Evolutionary conservation across 1,140 invertebrate species (phyloP).

Genomic region (Wasmannia auropunctata): DNA sequence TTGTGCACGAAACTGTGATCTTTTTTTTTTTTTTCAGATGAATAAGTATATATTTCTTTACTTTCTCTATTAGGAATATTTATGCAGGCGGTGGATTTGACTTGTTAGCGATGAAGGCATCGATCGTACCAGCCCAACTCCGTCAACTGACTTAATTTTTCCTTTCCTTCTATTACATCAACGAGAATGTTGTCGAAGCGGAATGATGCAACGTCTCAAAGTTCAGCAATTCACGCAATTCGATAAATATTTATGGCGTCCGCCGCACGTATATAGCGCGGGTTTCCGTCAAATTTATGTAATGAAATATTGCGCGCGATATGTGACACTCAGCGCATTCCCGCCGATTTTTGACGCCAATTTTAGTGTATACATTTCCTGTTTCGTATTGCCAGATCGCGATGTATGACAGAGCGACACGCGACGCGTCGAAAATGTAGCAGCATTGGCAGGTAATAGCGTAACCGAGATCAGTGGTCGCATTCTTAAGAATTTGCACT

Average conservation of each 20-base stretch:
- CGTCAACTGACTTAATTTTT: not conserved
- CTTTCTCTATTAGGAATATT: not conserved
- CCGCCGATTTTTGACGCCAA: not conserved
- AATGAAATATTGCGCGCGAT: not conserved
- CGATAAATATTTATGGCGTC: conserved; percentile 43
- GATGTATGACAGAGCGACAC: not conserved
- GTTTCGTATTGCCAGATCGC: not conserved
- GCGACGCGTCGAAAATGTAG: not conserved
- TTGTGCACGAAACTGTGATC: not conserved
- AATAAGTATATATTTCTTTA: not conserved
- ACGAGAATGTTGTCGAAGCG: not conserved
- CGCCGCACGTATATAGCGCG: not conserved
- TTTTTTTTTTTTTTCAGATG: not conserved
- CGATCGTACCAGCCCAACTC: not conserved
- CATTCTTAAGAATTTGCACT: not conserved
- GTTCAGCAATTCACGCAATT: conserved; percentile 17
- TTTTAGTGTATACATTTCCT: not conserved
- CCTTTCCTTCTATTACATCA: conserved; percentile 11
- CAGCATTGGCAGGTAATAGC: not conserved
- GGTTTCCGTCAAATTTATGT: not conserved
- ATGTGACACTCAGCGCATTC: conserved; percentile 17
- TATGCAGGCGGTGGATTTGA: not conserved
- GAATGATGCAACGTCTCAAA: conserved; percentile 28
- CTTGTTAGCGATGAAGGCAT: not conserved
- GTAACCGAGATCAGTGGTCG: not conserved